A percentile compares a stretch with the other conserved stretches of the same genome.
Conservation (phyloP, 2,113 vertebrate species). For the Orycteropus afer region DNA sequence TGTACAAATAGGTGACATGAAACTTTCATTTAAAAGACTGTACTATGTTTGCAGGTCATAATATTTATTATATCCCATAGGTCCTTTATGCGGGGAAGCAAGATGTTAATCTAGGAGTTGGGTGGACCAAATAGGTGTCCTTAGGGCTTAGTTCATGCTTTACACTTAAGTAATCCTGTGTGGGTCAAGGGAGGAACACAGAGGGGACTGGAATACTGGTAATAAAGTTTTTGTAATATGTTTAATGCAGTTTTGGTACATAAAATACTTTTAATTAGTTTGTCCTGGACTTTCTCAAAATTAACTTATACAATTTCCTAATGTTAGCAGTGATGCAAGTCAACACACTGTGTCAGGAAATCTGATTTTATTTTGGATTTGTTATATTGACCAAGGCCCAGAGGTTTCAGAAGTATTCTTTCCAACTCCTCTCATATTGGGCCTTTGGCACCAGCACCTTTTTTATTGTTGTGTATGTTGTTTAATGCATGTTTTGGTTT, state of each 20-base stretch:
- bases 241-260: not conserved
- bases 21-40: not conserved
- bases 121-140: not conserved
- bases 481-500: not conserved
- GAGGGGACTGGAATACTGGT: not conserved
- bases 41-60: not conserved
- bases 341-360: not conserved
- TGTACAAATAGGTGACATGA: not conserved
- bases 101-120: not conserved
- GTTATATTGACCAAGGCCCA: not conserved
- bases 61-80: slow-evolving; percentile 16
- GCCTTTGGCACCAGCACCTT: not conserved
- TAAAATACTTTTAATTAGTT: not conserved
- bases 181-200: not conserved
- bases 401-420: not conserved
- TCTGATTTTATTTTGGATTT: not conserved
- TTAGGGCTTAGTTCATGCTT: not conserved
- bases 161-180: not conserved
- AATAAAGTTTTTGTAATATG: not conserved
- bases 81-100: not conserved
- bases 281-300: not conserved
- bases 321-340: not conserved
- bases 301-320: not conserved
- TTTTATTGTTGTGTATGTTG: not conserved
- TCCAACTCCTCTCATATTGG: not conserved